Evolutionary conservation across 2,797 vertebrate genomes (phyloP).

Genomic region (Eulemur coronatus): DNA sequence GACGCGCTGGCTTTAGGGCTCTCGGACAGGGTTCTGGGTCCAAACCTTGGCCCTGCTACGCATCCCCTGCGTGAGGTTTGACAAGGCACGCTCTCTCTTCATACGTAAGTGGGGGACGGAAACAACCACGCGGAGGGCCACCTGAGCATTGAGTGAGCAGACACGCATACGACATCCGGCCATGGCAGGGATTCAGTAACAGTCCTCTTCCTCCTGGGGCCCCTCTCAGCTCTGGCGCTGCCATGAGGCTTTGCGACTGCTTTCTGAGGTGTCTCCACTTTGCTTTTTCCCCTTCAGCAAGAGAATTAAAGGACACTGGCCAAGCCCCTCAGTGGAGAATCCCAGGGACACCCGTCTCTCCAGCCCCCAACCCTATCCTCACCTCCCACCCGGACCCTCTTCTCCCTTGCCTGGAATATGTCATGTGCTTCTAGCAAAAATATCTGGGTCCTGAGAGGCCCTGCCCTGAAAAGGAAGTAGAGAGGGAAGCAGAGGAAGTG

Average conservation of each 20-base stretch:
- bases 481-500: background rate
- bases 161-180: background rate
- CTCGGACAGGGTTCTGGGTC: background rate
- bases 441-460: background rate
- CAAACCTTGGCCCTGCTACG: background rate
- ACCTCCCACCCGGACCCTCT: background rate
- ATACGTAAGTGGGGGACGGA: background rate
- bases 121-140: background rate
- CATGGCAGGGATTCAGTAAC: background rate
- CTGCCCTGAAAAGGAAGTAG: background rate
- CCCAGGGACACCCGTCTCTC: background rate
- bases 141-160: background rate
- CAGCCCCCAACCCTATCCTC: background rate
- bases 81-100: background rate
- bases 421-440: background rate
- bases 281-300: background rate
- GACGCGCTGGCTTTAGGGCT: background rate
- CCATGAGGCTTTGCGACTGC: background rate
- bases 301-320: background rate
- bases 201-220: background rate
- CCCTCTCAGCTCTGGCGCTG: background rate
- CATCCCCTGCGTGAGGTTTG: background rate
- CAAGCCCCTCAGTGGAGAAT: background rate
- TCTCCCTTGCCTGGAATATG: background rate
- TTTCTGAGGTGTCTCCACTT: background rate